These are phyloP conservation scores for Poecilus cupreus DNA, from an alignment of 2,888 invertebrate genomes.

Conservation along the genomic window DNA sequence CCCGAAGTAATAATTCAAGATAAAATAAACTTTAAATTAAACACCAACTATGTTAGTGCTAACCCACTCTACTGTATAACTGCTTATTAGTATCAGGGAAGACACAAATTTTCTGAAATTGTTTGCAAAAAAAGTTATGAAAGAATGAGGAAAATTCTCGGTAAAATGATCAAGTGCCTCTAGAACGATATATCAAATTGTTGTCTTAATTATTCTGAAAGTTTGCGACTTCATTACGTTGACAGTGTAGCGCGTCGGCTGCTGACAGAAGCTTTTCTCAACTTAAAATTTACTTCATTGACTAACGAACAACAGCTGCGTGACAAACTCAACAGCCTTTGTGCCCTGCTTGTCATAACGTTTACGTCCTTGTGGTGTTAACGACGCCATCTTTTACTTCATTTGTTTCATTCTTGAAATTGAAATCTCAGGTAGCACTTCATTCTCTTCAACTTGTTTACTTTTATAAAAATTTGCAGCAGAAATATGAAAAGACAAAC, in stretches of 20 bases:
- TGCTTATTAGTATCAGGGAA: no score
- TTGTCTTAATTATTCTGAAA: conserved; percentile 25
- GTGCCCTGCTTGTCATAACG: conserved; percentile 27
- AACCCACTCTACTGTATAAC: no score
- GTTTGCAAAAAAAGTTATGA: no score
- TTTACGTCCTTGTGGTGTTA: conserved; percentile 13
- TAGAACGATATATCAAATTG: conserved; percentile 14
- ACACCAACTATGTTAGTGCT: no score
- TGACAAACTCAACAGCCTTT: conserved; percentile 13
- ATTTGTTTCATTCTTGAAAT: not conserved
- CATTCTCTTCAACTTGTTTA: not conserved
- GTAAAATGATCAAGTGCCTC: not conserved
- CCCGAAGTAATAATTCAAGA: no score
- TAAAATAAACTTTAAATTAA: no score
- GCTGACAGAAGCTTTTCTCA: conserved; percentile 31
- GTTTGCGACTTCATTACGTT: conserved; percentile 19
- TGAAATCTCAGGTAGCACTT: not conserved
- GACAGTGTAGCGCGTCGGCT: not conserved
- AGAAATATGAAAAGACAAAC: not conserved
- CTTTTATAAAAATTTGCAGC: not conserved
- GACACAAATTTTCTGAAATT: no score
- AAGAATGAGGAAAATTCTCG: not conserved
- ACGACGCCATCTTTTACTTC: conserved; percentile 20
- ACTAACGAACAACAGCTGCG: conserved; percentile 37
- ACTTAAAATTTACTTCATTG: conserved; percentile 44